Base-by-base conservation (phyloP, 2,888 invertebrate species). In the Aproaerema taeniolella region DNA sequence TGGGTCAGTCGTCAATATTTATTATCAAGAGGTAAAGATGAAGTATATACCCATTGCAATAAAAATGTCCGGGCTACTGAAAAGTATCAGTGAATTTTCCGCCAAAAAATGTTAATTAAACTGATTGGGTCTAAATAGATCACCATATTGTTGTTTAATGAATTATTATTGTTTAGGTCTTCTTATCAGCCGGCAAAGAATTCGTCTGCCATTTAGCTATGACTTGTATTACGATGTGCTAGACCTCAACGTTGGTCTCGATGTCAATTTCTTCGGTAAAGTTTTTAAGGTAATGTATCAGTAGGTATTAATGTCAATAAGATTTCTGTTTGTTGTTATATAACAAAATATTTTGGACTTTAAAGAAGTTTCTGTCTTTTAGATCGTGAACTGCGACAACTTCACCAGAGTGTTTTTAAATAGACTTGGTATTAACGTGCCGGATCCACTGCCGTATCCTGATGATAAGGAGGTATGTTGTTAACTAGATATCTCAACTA, bases 391-490 rank as follows among this genome's bases (percentile, higher is more conserved):
- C 53, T 97, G 97, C 66, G 97, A 98, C 67, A 89, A 90, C 50
- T 97, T 96, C 64, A 97, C 97, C 0, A 86, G 95, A 49, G 91
- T 90, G 38, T 97, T 96, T 71, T 77, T 97, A 4, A 93, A 93
- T 64, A 91, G 94, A 31, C 90, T 94, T 38, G 97, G 97, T 2
- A 93, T 97, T 35, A 85, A 92, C 24, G 95, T 97, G 2, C 92
- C 94, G 0, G 92, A 93, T 74, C 91, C 83, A 1, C 62, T 81
- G 25, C 61, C 68, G 24, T 82, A 72, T 74, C 85, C 83, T 13
- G 85, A 85, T 53, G 71, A 76, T 31, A 42, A 67, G 17, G 74
- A 80, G 57, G 85, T 67, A 73, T 63, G 49, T 59, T 12, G n/a
- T n/a, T n/a, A n/a, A n/a, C n/a, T n/a, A n/a, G n/a, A n/a, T 10